Base-by-base conservation (phyloP, 2,113 vertebrate species). In the Eptesicus fuscus region DNA sequence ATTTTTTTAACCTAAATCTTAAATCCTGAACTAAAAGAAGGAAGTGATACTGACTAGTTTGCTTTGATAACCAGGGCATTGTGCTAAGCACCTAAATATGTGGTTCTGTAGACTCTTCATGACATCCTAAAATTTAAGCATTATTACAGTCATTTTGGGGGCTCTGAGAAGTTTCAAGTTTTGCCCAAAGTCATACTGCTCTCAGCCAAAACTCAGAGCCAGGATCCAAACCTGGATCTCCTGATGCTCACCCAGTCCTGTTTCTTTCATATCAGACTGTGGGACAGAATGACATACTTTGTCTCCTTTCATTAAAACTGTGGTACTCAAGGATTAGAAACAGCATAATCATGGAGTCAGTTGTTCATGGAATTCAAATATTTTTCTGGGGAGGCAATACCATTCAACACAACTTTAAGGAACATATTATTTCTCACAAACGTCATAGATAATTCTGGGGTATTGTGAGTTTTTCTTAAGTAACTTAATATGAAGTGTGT, bases 241-340 rank as follows among this genome's bases (percentile, higher is more conserved):
- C 8, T 0, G 12, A 6, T 25, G 23, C 3, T 12, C 4, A 13
- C 30, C 56, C 40, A 0, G 9, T 49, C 13, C 5, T 28, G 4
- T 23, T 42, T 40, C 77, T 25, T 53, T 23, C 20, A 51, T 4
- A 12, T 8, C 25, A 14, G 10, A 0, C 32, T 3, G 2, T 30
- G 16, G 40, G n/a, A 42, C 37, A 51, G 13, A n/a, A 5, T 28
- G 49, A 76, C 18, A 20, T 2, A 1, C 7, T 53, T 40, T 35
- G 10, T 23, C 37, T 44, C 35, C 51, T 47, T 47, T 74, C 16
- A 23, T 84, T 69, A 20, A 77, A 79, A 18, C 63, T 8, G 1
- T 6, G 32, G 30, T n/a, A 3, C 9, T 3, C 8, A 1, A n/a
- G 23, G 30, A 44, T 74, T 9, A 69, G 56, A 37, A 61, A 63